Evolutionary conservation across 1,140 invertebrate species (phyloP), one percentile per base, ranked within the genome.

Genomic region (Zaprionus capensis): DNA sequence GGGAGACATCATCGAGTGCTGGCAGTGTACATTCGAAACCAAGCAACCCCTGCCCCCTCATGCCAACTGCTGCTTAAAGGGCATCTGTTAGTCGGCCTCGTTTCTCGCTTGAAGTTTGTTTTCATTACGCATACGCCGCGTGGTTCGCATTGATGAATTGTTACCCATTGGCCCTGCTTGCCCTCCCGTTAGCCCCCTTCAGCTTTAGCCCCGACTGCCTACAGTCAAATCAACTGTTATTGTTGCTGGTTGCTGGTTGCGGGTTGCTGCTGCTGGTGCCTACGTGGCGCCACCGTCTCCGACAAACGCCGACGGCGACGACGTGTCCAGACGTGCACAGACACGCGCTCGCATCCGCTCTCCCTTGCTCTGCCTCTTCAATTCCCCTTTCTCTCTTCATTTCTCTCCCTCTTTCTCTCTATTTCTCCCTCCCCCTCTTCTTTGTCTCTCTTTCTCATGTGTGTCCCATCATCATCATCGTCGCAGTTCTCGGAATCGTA

Each of bases 91-190:
- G 20, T 51, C 20, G 11, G 4, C 1, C 3, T 1, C 3, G 2
- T 49, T 56, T 24, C 12, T 38, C 31, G n/a, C 34, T 51, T 6
- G 41, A 5, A n/a, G 28, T 58, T 57, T 70, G 41, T 62, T 73
- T 82, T 82, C 78, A 82, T 82, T 86, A 82, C 83, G 83, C 83
- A 86, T 78, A 87, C 77, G 83, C 77, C 84, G 77, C 80, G 57
- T 80, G 72, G 72, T 76, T 38, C 77, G 81, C 80, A 87, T 87
- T 87, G 83, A 87, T 87, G 83, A 87, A 87, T 87, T 87, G 83
- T 87, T 87, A 77, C 80, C 80, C 80, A 73, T 58, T 66, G 68
- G 31, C 58, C 57, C n/a, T 3, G n/a, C 41, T 4, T 63, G 36
- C 14, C 34, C 34, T 36, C 11, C 12, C n/a, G 20, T 15, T 61